Base-by-base conservation (phyloP, 37 sponge, comb jelly and placozoan species). In the Haliclona indistincta region DNA sequence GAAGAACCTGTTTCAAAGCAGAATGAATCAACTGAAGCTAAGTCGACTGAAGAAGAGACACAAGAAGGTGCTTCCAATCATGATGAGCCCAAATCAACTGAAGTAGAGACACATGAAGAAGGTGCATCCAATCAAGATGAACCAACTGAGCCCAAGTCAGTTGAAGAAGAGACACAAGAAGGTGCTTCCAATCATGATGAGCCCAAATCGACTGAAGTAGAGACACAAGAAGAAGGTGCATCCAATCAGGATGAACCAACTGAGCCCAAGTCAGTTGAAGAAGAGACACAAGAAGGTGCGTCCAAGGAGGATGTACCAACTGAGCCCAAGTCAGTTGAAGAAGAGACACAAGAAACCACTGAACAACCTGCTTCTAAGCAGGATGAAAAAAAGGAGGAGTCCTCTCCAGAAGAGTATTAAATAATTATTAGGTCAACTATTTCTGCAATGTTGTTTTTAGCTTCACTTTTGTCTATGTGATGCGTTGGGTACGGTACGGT, bases 271-370 rank as follows among this genome's bases (percentile, higher is more conserved):
- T n/a, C n/a, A 42, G 17, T 15, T 29, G 39, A 25, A 43, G 70
- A 40, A 43, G 70, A 38, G 11, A 25, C 70, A 4, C 6, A 35
- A 35, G 60, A 58, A 58, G 60, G n/a, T n/a, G n/a, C 33, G 32
- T 73, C 73, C 20, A 43, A 56, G 0, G 81, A 84, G 39, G 36
- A 30, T 7, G n/a, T n/a, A n/a, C n/a, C n/a, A n/a, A n/a, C n/a
- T n/a, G 36, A 39, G 33, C 28, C 55, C 5, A n/a, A 29, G n/a
- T 55, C 49, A 39, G 56, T 56, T 10, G 25, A 49, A 33, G 53
- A 54, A 56, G 53, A 71, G 43, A 25, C 44, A n/a, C n/a, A n/a
- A n/a, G 62, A 55, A 30, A n/a, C n/a, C n/a, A n/a, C n/a, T n/a
- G n/a, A n/a, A n/a, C 56, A 72, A 29, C 36, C 56, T 26, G n/a